Base-by-base conservation (phyloP, 2,113 vertebrate genomes). In the Pollachius pollachius region DNA sequence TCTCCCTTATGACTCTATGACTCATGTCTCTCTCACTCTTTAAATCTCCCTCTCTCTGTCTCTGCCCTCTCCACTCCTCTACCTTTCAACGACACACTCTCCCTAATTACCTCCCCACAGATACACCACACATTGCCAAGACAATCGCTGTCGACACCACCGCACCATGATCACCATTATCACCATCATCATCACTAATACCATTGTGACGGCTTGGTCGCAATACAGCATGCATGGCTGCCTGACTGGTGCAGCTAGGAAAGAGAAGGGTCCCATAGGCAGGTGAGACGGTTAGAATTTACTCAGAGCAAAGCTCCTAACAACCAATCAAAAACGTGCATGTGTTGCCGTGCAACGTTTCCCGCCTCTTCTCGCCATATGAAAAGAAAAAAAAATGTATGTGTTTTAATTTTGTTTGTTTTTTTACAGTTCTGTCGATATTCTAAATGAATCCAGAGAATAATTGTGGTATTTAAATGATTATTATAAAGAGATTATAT, bases 381-480 rank as follows among this genome's bases (percentile, higher is more conserved):
- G 8, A 48, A 54, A 48, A 60, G n/a, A 18, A 25, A 57, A 57
- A 57, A 57, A 57, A 57, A 56, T 56, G 7, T 16, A 57, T n/a
- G 41, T 48, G 41, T 48, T 48, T 48, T 48, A 48, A 48, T 48
- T 48, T 48, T 12, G 41, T 48, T 48, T 9, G 15, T 57, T 57
- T 57, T 67, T 67, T 65, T 68, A 61, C 67, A 58, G 60, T 65
- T 66, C 70, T 69, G 17, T 63, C 75, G 68, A 70, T 58, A 60
- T 77, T 18, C 21, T 80, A 64, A 64, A 84, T 65, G 67, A 83
- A 65, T 75, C 65, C 75, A 85, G 79, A 88, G 80, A 85, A 76
- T 82, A 89, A 73, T 76, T 86, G 85, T 89, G 79, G 71, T 88
- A 86, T 89, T 90, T 87, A 88, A 88, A 81, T 90, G 86, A 87